Percentiles rank a stretch among this genome's conserved stretches.
These are phyloP conservation scores for Garra rufa DNA, from an alignment of 2,113 vertebrate genomes.

Conservation along the genomic window DNA sequence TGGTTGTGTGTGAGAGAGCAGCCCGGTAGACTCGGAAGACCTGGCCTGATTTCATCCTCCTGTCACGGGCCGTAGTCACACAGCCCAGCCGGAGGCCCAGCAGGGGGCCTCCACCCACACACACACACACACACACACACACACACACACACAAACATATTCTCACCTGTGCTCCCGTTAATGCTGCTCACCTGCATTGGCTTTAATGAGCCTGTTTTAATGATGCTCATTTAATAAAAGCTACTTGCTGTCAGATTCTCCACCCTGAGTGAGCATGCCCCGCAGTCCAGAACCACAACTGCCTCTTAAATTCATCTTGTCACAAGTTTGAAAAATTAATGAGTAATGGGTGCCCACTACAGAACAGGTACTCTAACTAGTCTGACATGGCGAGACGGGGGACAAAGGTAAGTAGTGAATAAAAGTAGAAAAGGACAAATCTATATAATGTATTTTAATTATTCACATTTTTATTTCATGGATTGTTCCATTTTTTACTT, in stretches of 20 bases:
- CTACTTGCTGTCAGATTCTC: conserved; percentile 67
- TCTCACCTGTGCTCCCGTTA: conserved; percentile 69
- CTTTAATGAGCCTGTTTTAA: conserved; percentile 68
- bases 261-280: conserved; percentile 37
- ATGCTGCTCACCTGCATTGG: conserved; percentile 68
- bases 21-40: conserved; percentile 57
- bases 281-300: conserved; percentile 42
- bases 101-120: conserved; percentile 57
- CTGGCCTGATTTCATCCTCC: conserved; percentile 65
- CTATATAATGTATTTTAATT: too few relatives aligned
- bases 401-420: conserved; percentile 27
- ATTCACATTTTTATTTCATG: background rate
- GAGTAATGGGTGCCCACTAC: background rate
- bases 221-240: conserved; percentile 73
- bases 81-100: conserved; percentile 56
- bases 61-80: conserved; percentile 52
- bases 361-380: conserved; percentile 8
- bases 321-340: conserved; percentile 22
- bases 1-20: conserved; percentile 60
- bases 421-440: background rate
- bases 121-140: conserved; percentile 40
- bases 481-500: background rate
- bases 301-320: conserved; percentile 50
- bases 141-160: conserved; percentile 46
- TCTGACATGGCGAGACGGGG: conserved; percentile 1